These are phyloP conservation scores for Schizopygopsis malacanthus DNA, from an alignment of 2,797 vertebrate species.

Conservation along the genomic window DNA sequence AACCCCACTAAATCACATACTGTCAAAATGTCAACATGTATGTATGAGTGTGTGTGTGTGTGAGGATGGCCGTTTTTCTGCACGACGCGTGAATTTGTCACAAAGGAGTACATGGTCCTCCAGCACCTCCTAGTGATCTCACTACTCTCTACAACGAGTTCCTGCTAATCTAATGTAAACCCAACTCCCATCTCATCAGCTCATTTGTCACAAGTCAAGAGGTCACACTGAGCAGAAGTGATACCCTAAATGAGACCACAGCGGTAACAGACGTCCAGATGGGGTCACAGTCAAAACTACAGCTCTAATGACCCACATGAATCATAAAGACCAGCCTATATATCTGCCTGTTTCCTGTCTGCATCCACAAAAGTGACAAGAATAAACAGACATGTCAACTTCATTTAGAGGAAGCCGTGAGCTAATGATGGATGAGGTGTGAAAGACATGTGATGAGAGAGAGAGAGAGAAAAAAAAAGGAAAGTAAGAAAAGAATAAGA, in stretches of 20 bases:
- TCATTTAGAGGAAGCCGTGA: slow-evolving; percentile 16
- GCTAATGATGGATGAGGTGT: slow-evolving; percentile 48
- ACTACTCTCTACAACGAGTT: background rate
- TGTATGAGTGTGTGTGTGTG: slow-evolving; percentile 34
- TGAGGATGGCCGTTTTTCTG: background rate
- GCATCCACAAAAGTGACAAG: slow-evolving; percentile 50
- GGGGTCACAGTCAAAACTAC: slow-evolving; percentile 33
- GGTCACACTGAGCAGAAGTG: slow-evolving; percentile 26
- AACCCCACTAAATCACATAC: background rate
- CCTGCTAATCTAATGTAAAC: background rate
- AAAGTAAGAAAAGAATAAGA: slow-evolving; percentile 6
- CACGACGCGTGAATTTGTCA: background rate
- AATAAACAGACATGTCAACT: slow-evolving; percentile 33
- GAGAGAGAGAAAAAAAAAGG: slow-evolving; percentile 2
- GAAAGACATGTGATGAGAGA: slow-evolving; percentile 11
- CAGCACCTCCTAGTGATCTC: slow-evolving; percentile 69
- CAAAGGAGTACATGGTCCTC: slow-evolving; percentile 36
- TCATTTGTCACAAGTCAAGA: slow-evolving; percentile 35
- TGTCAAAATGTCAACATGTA: background rate
- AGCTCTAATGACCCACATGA: slow-evolving; percentile 40
- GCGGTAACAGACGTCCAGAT: slow-evolving; percentile 43
- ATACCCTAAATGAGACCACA: slow-evolving; percentile 41
- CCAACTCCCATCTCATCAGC: slow-evolving; percentile 43
- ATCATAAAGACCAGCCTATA: slow-evolving; percentile 37
- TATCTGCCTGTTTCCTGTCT: slow-evolving; percentile 38